Evolutionary conservation across 2,797 vertebrate genomes (phyloP).

Genomic region (Morelia viridis): DNA sequence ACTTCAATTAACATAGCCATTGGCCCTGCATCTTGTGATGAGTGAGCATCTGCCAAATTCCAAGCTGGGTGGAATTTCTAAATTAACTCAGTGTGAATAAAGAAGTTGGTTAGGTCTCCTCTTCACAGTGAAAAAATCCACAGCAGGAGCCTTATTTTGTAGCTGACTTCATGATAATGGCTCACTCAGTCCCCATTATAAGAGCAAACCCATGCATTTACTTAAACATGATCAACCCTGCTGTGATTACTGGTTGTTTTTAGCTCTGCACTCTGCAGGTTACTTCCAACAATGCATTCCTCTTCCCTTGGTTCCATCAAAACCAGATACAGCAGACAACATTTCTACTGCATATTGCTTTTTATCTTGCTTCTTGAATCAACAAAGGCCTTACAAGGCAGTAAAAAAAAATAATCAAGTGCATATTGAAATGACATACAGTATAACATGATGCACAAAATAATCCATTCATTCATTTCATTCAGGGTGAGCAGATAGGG

Average conservation of each 20-base stretch:
- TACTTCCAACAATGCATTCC: not conserved
- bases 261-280: not conserved
- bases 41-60: not conserved
- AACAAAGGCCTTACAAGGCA: not conserved
- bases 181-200: not conserved
- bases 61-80: not conserved
- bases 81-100: not conserved
- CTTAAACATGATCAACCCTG: constrained; percentile 4
- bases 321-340: constrained; percentile 26
- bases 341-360: not conserved
- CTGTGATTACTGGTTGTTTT: constrained; percentile 10
- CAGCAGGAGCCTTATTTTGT: not conserved
- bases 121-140: not conserved
- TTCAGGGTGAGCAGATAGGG: not conserved
- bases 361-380: constrained; percentile 2
- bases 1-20: not conserved
- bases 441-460: not conserved
- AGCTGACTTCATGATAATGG: constrained; percentile 2
- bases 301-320: constrained; percentile 23
- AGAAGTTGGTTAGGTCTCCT: not conserved
- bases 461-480: not conserved
- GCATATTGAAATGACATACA: not conserved
- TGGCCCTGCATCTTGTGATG: not conserved
- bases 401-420: not conserved
- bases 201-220: constrained; percentile 13